Conservation (phyloP, 2,113 vertebrate species). For the Eubucco bourcierii region DNA sequence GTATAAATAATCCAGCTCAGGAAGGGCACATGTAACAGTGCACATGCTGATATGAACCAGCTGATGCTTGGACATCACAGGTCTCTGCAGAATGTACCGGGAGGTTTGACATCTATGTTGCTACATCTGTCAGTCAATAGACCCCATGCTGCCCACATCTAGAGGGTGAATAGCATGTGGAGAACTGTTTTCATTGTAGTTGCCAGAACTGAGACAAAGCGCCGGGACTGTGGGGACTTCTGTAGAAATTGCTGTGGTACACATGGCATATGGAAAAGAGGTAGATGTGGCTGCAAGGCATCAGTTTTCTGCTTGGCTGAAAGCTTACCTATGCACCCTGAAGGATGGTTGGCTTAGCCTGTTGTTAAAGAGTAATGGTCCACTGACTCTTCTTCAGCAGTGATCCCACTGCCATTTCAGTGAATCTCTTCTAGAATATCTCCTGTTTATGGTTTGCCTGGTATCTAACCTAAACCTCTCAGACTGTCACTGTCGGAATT, state of each 20-base stretch:
- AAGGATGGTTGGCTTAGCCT: neutral
- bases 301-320: neutral
- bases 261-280: neutral
- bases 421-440: neutral
- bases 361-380: neutral
- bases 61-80: neutral
- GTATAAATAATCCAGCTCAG: neutral
- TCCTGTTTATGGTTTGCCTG: neutral
- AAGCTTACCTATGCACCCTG: neutral
- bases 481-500: constrained; percentile 7
- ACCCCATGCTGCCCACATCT: neutral
- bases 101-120: neutral
- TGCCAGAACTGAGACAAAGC: neutral
- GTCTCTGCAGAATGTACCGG: neutral
- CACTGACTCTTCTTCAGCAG: neutral
- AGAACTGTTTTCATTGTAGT: neutral
- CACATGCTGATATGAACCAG: neutral
- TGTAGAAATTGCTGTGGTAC: neutral
- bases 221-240: neutral
- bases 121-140: neutral
- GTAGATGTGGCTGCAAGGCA: neutral
- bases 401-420: neutral
- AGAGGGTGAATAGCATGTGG: neutral
- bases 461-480: constrained; percentile 28
- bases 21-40: neutral